phyloP scores from a whole-genome alignment of 2,797 vertebrate genomes.

The Acropternis orthonyx region DNA sequence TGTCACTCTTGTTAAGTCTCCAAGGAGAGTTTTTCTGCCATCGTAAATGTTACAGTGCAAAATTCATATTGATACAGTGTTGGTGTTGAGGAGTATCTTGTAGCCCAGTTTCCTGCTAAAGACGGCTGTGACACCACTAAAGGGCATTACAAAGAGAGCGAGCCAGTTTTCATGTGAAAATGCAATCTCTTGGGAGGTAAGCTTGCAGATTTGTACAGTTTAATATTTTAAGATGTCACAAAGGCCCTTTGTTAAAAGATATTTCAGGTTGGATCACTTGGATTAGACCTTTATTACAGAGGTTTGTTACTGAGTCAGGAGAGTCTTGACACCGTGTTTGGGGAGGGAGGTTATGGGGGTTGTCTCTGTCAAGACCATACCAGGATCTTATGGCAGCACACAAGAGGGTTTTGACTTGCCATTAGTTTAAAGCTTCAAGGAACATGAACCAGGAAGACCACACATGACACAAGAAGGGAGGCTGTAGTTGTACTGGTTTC shows the following conservation, averaged over 20 bases:
- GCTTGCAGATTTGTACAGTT: not conserved
- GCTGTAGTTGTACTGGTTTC: not conserved
- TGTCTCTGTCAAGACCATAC: not conserved
- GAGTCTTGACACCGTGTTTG: not conserved
- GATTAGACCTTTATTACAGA: not conserved
- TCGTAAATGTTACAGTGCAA: not conserved
- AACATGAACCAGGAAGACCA: not conserved
- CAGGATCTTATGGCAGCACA: not conserved
- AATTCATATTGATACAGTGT: not conserved
- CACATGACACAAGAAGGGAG: not conserved
- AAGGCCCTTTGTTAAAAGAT: not conserved
- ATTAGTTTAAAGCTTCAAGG: not conserved
- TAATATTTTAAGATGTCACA: not conserved
- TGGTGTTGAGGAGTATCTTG: not conserved
- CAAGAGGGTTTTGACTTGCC: not conserved
- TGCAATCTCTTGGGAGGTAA: not conserved
- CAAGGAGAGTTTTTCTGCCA: not conserved
- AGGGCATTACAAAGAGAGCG: not conserved
- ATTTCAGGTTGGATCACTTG: not conserved
- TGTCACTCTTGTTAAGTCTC: not conserved
- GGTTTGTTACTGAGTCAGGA: fast-evolving
- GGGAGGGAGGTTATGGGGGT: not conserved
- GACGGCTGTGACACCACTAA: not conserved
- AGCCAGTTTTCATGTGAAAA: not conserved
- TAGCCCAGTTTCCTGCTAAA: not conserved